Evolutionary conservation across 1,140 invertebrate species (phyloP), one percentile per base, ranked within the genome.

Genomic region (Octopus sinensis): DNA sequence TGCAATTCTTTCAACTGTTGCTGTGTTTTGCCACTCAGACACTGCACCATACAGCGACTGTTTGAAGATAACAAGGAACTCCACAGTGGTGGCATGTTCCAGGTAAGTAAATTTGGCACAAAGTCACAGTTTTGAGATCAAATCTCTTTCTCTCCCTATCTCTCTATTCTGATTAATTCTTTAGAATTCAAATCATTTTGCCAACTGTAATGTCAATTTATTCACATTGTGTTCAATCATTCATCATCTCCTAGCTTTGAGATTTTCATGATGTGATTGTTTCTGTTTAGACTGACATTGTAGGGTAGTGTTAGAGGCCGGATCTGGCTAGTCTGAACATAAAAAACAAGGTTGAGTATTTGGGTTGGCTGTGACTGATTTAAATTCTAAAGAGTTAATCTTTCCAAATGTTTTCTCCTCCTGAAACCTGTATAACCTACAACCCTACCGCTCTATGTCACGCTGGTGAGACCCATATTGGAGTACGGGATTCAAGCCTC

Each of bases 1-100:
- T 87, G 85, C 54, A 85, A 85, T 51, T 84, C 87, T 5, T 89
- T 90, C 81, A 86, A 82, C 6, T 90, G 90, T 84, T 90, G 89
- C 80, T 91, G 90, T 85, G 86, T 90, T 4, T 81, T 91, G 12
- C 90, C 90, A 23, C 84, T 91, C 9, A 85, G 89, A 79, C 90
- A 91, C 80, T 90, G 89, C 82, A 83, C 84, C 12, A 85, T 91
- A 62, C 87, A 90, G 62, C 83, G 82, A 7, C 85, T 91, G n/a
- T 89, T 91, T 76, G 76, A 83, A 6, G 80, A 85, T 76, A 80
- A 68, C 4, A 78, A 51, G 6, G 23, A 78, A 30, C 76, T 73
- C 13, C 56, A 84, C 53, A 85, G 84, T 5, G 89, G 89, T 23
- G 87, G 87, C 5, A 86, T 89, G 86, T 89, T 89, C 81, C 87